Percentiles rank a stretch among this genome's conserved stretches.
Evolutionary conservation across 2,797 vertebrate species (phyloP).

Genomic region (Triplophysa bombifrons): DNA sequence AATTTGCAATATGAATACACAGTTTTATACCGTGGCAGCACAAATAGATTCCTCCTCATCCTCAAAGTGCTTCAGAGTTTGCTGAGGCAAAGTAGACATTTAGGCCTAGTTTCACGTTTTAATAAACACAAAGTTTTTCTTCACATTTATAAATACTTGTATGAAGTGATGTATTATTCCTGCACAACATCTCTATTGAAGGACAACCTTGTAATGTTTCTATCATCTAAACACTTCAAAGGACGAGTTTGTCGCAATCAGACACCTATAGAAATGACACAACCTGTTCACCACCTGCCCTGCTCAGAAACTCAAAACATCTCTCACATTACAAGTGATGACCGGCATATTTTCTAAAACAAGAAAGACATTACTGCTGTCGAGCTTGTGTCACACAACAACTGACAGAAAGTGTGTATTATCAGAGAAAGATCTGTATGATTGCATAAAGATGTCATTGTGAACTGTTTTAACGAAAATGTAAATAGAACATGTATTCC

Average conservation of each 20-base stretch:
- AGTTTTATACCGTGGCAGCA: not conserved
- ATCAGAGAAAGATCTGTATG: not conserved
- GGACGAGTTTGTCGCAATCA: conserved; percentile 1
- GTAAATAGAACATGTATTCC: not conserved
- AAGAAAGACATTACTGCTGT: not conserved
- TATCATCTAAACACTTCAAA: conserved; percentile 10
- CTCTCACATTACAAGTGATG: conserved; percentile 64
- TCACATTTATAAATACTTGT: not conserved
- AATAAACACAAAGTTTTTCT: not conserved
- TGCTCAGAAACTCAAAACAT: conserved; percentile 59
- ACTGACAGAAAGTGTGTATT: not conserved
- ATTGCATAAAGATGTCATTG: not conserved
- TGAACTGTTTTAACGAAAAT: not conserved
- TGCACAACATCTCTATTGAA: not conserved
- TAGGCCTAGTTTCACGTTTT: too few species aligned
- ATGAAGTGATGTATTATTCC: not conserved
- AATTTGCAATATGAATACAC: not conserved
- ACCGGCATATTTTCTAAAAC: conserved; percentile 51
- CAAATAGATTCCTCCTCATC: too few species aligned
- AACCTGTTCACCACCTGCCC: conserved; percentile 60
- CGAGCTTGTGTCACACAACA: not conserved
- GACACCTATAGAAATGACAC: conserved; percentile 64
- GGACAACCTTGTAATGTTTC: not conserved
- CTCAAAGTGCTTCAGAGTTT: too few species aligned
- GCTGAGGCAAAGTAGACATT: too few species aligned